Evolutionary conservation across 2,888 invertebrate genomes (phyloP), one percentile per base, ranked within the genome.

Genomic region (Parthenolecanium corni): DNA sequence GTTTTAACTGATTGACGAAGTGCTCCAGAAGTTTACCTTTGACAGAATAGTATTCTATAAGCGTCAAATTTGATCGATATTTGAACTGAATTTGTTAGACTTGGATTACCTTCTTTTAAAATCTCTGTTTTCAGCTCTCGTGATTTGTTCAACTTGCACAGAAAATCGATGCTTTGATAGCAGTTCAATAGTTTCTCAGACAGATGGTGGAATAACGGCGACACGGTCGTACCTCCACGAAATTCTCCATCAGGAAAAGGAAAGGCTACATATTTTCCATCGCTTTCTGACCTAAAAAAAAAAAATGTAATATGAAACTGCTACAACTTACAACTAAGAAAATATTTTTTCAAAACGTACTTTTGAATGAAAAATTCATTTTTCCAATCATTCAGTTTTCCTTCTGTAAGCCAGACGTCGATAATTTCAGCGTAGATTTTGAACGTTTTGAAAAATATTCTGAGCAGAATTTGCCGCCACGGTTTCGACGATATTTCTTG

Each of bases 361-460:
- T 23, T 16, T 18, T 47, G 44, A 46, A 46, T 57, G 31, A 57
- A 57, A 18, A 57, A 57, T 57, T 46, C 46, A 6, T 57, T 57
- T 25, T 42, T 57, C 57, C 25, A 57, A 18, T 57, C 57, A 18
- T 57, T 20, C 6, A 57, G 18, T 18, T 44, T 57, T 11, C 46
- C 46, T 24, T 44, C 46, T 1, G 57, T 57, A 12, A 57, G 20
- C 57, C 47, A 46, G 18, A 18, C 5, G 20, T 57, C 46, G 23
- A 57, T 57, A 1, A 57, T 9, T 18, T 57, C 46, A 9, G 57
- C 57, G 18, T 57, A 57, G 1, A 42, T 25, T 57, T 25, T 44
- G 46, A 57, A 57, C n/a, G 57, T 57, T 18, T 25, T 46, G 47
- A 57, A 57, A 25, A 57, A 57, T 18, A 46, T 57, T 18, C 12